Base-by-base conservation (phyloP, 2,113 vertebrate genomes). In the Oreotrochilus melanogaster region DNA sequence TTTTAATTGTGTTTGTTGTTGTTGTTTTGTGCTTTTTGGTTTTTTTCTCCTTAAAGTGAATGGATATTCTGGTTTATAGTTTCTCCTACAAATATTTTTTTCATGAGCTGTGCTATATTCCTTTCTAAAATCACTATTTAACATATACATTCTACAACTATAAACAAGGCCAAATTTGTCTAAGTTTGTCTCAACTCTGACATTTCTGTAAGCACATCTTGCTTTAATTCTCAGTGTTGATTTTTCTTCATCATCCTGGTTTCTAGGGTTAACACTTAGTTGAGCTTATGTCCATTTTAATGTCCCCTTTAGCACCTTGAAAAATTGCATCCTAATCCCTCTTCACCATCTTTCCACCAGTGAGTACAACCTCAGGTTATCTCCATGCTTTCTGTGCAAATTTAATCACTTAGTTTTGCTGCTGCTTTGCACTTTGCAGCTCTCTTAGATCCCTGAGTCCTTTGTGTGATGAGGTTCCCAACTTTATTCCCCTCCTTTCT, bases 261-360 rank as follows among this genome's bases (percentile, higher is more conserved):
- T 88, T 51, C 61, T 45, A 25, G 42, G 43, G 10, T 67, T 75
- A 66, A 67, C 64, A 7, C 33, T 56, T 87, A 85, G 89, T 61
- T 89, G 84, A 94, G 94, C 78, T 96, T 24, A 22, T 72, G 61
- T 89, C 74, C 86, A 16, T 91, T 94, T 81, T 42, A 57, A 92
- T 87, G 80, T 94, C 81, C 86, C 73, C 86, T 97, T 87, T 15
- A 95, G 95, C 75, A 78, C 42, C 64, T 67, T 93, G 89, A 86
- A 87, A 91, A 53, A 57, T 88, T 86, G 62, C 67, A 80, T 95
- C 62, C 66, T 89, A 76, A 88, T 57, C 86, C 58, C 79, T 87
- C 84, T 87, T n/a, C 91, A 51, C 47, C 90, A 54, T 35, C 89
- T 33, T 92, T 53, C n/a, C 76, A 70, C 54, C 83, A 86, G 37